Evolutionary conservation across 1,140 invertebrate species (phyloP), one percentile per base, ranked within the genome.

Genomic region (Onthophagus taurus): DNA sequence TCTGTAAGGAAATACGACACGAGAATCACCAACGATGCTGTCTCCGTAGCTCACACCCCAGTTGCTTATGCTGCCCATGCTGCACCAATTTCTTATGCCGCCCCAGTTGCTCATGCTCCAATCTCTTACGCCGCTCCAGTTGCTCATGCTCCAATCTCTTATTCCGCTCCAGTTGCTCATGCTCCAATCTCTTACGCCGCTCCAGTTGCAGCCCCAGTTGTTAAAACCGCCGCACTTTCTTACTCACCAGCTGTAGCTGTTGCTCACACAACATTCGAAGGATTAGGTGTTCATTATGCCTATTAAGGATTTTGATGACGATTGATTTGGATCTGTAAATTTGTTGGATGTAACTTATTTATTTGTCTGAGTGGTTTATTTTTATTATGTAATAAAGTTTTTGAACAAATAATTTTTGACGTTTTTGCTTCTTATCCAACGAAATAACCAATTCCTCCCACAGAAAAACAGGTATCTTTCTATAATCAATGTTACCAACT

Each of bases 1-100:
- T 74, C 69, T 49, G 72, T 78, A 4, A 71, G 74, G 55, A 78
- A 77, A 62, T 65, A 67, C 54, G 76, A 77, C 57, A 73, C 70
- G 13, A 67, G 75, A 35, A 67, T 71, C 54, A 77, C 69, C 62
- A 77, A 77, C 55, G 73, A 77, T 48, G 75, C 65, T 13, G 53
- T 71, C 12, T 52, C 61, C 31, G 55, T 66, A 39, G 44, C 61
- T 60, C 26, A 65, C 42, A 49, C 43, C 23, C 47, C 49, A 44
- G 42, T 43, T 12, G 30, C 44, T 12, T 37, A 49, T 19, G 45
- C 39, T 24, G 39, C 52, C 33, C 44, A 49, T 31, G 43, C 43
- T 42, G 48, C 51, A 29, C 51, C 52, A 34, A 35, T 53, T 23
- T 37, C 44, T n/a, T 39, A 48, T 41, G 52, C 48, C 7, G 55